Evolutionary conservation across 2,888 invertebrate species (phyloP), one percentile per base, ranked within the genome.

Genomic region (Macaria liturata): DNA sequence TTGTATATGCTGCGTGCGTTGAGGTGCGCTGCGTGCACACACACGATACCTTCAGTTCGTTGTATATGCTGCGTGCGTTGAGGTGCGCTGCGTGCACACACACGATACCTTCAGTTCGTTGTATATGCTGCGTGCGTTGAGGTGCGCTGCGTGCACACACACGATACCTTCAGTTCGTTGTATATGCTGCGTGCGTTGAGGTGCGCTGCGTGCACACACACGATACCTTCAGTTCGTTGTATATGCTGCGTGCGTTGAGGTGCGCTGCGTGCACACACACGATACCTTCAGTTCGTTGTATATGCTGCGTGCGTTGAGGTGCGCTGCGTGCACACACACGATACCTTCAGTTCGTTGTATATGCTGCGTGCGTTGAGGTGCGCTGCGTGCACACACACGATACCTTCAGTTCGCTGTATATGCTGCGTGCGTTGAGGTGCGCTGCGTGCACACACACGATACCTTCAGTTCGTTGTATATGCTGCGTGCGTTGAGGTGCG

Each of bases 151-250:
- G 69, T 94, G 93, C 45, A 83, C 78, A 4, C 95, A 93, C 0
- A 95, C 95, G 54, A 97, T 94, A 59, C 95, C 94, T n/a, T n/a
- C n/a, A n/a, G 86, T 80, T 96, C 96, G 72, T 94, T 93, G 72
- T 92, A 94, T 58, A 96, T 93, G 64, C 94, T 93, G 48, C 88
- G 88, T 0, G 94, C 94, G 74, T 95, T 94, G 54, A 96, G 88
- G 20, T 83, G 81, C 3, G 96, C 95, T 3, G 96, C 95, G 69
- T 94, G 93, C 45, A 83, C 78, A 4, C 95, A 93, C 0, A 95
- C 95, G 54, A 97, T 94, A 59, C 95, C 94, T n/a, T n/a, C n/a
- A n/a, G 86, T 80, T 96, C 96, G 72, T 94, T 93, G 72, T 92
- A 94, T 58, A 96, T 93, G 64, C 94, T 93, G 48, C 88, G 88